Percentiles rank a stretch among this genome's conserved stretches.
phyloP scores from a whole-genome alignment of 2,888 invertebrate genomes.

The Cynaeus angustus region DNA sequence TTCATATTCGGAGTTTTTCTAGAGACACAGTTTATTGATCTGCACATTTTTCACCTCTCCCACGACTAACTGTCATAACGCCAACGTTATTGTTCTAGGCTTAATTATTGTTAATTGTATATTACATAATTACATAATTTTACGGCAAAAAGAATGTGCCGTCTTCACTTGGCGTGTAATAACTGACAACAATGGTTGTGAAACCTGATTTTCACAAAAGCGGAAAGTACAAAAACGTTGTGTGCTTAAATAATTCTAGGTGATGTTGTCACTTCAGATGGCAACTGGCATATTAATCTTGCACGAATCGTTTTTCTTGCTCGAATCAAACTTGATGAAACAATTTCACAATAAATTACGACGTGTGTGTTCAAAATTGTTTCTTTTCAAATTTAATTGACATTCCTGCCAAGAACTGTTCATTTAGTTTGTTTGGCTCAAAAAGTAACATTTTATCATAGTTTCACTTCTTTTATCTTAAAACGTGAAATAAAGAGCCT shows the following conservation, averaged over 20 bases:
- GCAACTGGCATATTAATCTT: not conserved
- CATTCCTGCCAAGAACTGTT: no score
- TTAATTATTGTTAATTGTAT: slow-evolving; percentile 6
- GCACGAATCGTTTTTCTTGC: no score
- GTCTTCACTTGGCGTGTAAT: slow-evolving; percentile 10
- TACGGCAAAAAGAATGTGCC: slow-evolving; percentile 9
- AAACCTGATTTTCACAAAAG: slow-evolving; percentile 13
- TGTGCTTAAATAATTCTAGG: not conserved
- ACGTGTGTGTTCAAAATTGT: no score
- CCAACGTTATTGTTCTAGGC: not conserved
- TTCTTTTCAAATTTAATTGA: no score
- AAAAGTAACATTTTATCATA: no score
- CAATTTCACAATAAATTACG: no score
- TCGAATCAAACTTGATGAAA: no score
- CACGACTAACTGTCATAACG: not conserved
- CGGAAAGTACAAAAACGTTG: slow-evolving; percentile 20
- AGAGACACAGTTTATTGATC: not conserved
- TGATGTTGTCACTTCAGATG: not conserved
- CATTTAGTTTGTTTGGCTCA: no score
- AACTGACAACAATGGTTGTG: slow-evolving; percentile 14
- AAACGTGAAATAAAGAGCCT: no score
- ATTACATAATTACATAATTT: slow-evolving; percentile 12
- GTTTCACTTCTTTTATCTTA: no score
- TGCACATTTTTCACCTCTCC: not conserved
- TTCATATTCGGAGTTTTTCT: not conserved